Base-by-base conservation (phyloP, 2,797 vertebrate species). In the Okamejei kenojei region DNA sequence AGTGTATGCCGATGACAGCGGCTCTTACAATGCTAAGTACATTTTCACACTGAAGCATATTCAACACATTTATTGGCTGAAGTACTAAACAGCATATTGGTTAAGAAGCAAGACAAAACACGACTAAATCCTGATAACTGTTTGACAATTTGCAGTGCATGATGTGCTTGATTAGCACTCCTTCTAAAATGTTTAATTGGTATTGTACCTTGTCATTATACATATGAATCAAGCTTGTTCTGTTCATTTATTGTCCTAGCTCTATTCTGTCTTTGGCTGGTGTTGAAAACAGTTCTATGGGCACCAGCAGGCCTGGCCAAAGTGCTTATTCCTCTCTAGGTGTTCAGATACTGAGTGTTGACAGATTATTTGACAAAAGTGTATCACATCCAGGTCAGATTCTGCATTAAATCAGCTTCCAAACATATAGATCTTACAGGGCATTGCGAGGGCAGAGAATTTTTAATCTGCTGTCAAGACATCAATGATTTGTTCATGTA, bases 1-100 rank as follows among this genome's bases (percentile, higher is more conserved):
- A 68, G 45, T 92, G 90, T 76, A 58, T 29, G 71, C 35, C 10
- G 90, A 76, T 92, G 90, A 92, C 90, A 92, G 71, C 90, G 76
- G 90, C 68, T 58, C 68, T 92, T 92, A 2, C 76, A 92, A 91
- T 74, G 35, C 71, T 91, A 74, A 92, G 90, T 54, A 74, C 71
- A 32, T 92, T 90, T 26, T 76, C 71, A 76, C 90, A 76, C 38
- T 92, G 84, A 76, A 92, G 38, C 38, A 74, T 54, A 92, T 45
- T 92, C 71, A 92, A 19, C 29, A n/a, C 19, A 76, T 74, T 92
- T n/a, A 74, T 74, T 76, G 90, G 35, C 23, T 54, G 35, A 74
- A 91, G 32, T 91, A 29, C 26, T 91, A 74, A 91, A 91, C 71
- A 91, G 0, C 71, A 58, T n/a, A 35, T 11, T 54, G 26, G 38